Evolutionary conservation across 2,113 vertebrate species (phyloP).

Genomic region (Galbula dea): DNA sequence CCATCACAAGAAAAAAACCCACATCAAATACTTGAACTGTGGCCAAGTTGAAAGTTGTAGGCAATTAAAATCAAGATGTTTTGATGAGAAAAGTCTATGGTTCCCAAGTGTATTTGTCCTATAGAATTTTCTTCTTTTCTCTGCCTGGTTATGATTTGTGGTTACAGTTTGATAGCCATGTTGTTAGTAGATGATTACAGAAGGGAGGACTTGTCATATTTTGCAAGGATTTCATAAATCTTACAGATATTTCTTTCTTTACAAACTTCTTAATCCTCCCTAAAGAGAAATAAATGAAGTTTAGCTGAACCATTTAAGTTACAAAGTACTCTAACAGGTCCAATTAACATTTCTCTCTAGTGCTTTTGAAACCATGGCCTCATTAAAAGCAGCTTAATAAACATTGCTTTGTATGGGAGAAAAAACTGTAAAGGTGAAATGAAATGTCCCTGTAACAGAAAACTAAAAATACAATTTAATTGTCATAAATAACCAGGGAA

Average conservation of each 20-base stretch:
- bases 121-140: background rate
- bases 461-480: conserved; percentile 12
- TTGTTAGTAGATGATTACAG: background rate
- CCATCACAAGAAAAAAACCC: background rate
- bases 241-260: background rate
- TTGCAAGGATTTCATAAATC: conserved; percentile 23
- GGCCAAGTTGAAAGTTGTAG: background rate
- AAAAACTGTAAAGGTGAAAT: conserved; percentile 26
- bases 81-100: background rate
- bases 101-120: background rate
- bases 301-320: conserved; percentile 1
- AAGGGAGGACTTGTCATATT: background rate
- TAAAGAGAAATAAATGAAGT: conserved; percentile 36
- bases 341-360: conserved; percentile 50
- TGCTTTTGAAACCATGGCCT: conserved; percentile 25
- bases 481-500: background rate
- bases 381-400: conserved; percentile 57
- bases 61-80: background rate
- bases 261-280: conserved; percentile 18
- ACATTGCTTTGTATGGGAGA: background rate
- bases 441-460: conserved; percentile 28
- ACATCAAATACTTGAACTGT: background rate
- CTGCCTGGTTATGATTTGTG: background rate
- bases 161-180: background rate
- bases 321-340: conserved; percentile 20